phyloP scores from a whole-genome alignment of 2,888 invertebrate species.

The Limnephilus marmoratus region DNA sequence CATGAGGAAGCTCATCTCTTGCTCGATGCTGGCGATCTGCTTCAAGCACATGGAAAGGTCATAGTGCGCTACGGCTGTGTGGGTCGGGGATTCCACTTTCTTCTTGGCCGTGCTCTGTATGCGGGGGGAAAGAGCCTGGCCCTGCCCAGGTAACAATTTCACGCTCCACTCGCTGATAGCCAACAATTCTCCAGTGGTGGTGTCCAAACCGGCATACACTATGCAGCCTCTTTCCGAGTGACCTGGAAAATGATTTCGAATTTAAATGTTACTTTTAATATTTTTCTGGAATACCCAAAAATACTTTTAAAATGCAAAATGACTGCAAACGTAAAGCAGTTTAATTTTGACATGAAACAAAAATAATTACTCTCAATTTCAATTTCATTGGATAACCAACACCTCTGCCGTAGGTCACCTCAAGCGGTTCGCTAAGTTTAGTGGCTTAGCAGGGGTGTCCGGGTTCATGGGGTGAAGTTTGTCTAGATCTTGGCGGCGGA shows the following conservation, averaged over 20 bases:
- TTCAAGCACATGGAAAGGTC: constrained; percentile 74
- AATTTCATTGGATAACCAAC: too few relatives aligned
- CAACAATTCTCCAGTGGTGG: constrained; percentile 83
- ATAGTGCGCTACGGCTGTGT: constrained; percentile 54
- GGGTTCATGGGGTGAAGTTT: too few relatives aligned
- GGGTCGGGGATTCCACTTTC: constrained; percentile 63
- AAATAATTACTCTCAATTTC: too few relatives aligned
- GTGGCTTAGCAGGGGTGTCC: too few relatives aligned
- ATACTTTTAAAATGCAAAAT: background rate
- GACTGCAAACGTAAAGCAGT: background rate
- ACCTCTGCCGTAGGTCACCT: too few relatives aligned
- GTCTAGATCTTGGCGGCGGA: too few relatives aligned
- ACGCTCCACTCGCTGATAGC: constrained; percentile 88
- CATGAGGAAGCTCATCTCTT: constrained; percentile 85
- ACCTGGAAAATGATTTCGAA: constrained; percentile 74
- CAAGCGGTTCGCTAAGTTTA: too few relatives aligned
- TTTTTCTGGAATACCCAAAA: background rate
- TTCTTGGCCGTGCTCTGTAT: constrained; percentile 52
- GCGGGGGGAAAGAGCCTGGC: constrained; percentile 67
- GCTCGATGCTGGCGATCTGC: constrained; percentile 84
- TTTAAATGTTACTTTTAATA: background rate
- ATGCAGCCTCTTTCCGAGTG: constrained; percentile 86
- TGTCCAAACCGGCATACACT: constrained; percentile 87
- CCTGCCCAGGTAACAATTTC: constrained; percentile 70
- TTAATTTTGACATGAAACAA: background rate